Evolutionary conservation across 2,797 vertebrate genomes (phyloP).

Genomic region (Apodemus agrarius): DNA sequence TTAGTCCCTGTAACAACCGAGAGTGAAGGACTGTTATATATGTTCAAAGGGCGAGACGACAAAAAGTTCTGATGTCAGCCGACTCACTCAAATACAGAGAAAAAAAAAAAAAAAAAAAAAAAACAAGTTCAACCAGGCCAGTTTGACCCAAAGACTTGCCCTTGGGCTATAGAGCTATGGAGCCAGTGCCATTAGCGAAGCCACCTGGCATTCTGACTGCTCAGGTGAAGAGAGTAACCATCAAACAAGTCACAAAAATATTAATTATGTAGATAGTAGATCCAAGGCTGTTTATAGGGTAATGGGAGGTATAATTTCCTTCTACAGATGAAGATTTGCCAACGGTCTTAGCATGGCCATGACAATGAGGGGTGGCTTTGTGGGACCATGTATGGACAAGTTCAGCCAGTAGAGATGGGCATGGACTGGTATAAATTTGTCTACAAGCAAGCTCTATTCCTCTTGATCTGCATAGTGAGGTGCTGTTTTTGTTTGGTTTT

Average conservation of each 20-base stretch:
- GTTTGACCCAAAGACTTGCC: not conserved
- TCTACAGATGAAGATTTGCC: not conserved
- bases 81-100: not conserved
- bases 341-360: not conserved
- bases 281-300: not conserved
- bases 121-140: not conserved
- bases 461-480: not conserved
- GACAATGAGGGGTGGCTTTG: not conserved
- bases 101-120: too few relatives aligned
- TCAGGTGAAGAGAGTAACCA: not conserved
- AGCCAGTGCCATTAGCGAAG: not conserved
- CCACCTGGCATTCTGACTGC: not conserved
- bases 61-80: not conserved
- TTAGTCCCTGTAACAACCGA: accelerated
- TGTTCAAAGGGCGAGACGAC: not conserved
- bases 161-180: not conserved
- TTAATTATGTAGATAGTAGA: not conserved
- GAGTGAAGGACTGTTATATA: not conserved
- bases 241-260: not conserved
- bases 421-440: not conserved
- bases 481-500: not conserved
- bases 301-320: not conserved
- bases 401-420: not conserved
- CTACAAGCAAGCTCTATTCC: not conserved
- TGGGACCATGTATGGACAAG: not conserved